Percentiles rank a stretch among this genome's conserved stretches.
Evolutionary conservation across 2,888 invertebrate species (phyloP).

Genomic region (Drosophila pseudotakahashii): DNA sequence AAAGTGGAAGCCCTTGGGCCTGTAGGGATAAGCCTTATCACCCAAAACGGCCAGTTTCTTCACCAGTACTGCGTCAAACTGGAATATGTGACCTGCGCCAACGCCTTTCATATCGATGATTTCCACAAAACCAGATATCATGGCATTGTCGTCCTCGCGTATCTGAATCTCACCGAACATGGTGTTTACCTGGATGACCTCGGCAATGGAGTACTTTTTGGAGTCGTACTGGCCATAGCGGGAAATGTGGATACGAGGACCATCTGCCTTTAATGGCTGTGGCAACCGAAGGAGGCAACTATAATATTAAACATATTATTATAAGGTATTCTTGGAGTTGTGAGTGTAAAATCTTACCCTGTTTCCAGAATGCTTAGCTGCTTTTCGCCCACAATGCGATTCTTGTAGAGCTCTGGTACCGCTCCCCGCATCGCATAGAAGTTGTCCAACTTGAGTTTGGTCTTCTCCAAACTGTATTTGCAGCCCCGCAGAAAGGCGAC

Average conservation of each 20-base stretch:
- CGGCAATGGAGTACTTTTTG: constrained; percentile 84
- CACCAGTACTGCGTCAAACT: constrained; percentile 87
- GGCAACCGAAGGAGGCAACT: constrained; percentile 82
- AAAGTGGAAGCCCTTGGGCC: constrained; percentile 87
- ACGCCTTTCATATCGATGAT: constrained; percentile 87
- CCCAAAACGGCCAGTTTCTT: constrained; percentile 86
- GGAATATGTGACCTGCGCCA: constrained; percentile 86
- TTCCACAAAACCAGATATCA: constrained; percentile 86
- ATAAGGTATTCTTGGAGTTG: background rate
- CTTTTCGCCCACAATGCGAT: constrained; percentile 80
- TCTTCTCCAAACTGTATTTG: constrained; percentile 86
- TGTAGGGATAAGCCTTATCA: constrained; percentile 87
- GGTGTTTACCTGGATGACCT: constrained; percentile 86
- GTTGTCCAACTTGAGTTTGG: constrained; percentile 86
- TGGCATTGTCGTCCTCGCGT: constrained; percentile 87
- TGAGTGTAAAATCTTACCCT: constrained; percentile 65
- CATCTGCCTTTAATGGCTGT: constrained; percentile 83
- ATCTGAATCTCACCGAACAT: constrained; percentile 87
- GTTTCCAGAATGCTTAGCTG: constrained; percentile 78
- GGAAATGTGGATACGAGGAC: constrained; percentile 85
- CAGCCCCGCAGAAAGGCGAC: constrained; percentile 86
- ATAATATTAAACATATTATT: background rate
- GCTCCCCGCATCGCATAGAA: constrained; percentile 86
- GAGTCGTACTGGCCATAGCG: constrained; percentile 86
- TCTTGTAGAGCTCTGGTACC: constrained; percentile 86